phyloP scores from a whole-genome alignment of 2,888 invertebrate genomes.

The Mesorhabditis belari region DNA sequence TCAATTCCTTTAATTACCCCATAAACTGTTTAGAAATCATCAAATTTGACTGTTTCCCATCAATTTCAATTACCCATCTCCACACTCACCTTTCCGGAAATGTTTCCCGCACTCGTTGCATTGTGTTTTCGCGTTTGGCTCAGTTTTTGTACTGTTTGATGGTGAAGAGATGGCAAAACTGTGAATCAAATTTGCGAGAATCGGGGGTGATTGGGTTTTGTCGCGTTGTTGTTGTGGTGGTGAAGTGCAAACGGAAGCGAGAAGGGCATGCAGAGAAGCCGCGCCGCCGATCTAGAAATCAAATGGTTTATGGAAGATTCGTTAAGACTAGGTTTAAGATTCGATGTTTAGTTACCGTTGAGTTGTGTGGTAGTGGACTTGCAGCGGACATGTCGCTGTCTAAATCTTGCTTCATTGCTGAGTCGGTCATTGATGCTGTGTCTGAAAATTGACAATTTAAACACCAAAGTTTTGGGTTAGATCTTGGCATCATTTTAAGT shows the following conservation, averaged over 20 bases:
- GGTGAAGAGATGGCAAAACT: background rate
- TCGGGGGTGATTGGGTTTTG: background rate
- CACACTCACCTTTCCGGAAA: slow-evolving; percentile 50
- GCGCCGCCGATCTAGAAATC: slow-evolving; percentile 28
- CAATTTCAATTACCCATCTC: no score
- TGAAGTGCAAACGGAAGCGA: slow-evolving; percentile 12
- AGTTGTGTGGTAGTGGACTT: slow-evolving; percentile 8
- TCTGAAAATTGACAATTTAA: background rate
- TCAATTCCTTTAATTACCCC: no score
- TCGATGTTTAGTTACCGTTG: background rate
- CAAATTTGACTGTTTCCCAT: no score
- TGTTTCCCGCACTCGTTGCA: slow-evolving; percentile 53
- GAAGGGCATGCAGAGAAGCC: slow-evolving; percentile 21
- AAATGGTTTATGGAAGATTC: background rate
- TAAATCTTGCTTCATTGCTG: background rate
- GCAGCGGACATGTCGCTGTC: slow-evolving; percentile 8
- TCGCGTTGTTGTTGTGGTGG: slow-evolving; percentile 3
- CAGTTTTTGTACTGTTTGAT: background rate
- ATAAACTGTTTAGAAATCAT: no score
- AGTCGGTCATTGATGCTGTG: slow-evolving; percentile 1
- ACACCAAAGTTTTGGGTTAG: no score
- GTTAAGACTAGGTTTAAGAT: background rate
- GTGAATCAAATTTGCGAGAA: no score
- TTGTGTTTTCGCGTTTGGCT: slow-evolving; percentile 22
- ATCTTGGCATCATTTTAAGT: no score